Evolutionary conservation across 2,888 invertebrate genomes (phyloP).

Genomic region (Drosophila rellima): DNA sequence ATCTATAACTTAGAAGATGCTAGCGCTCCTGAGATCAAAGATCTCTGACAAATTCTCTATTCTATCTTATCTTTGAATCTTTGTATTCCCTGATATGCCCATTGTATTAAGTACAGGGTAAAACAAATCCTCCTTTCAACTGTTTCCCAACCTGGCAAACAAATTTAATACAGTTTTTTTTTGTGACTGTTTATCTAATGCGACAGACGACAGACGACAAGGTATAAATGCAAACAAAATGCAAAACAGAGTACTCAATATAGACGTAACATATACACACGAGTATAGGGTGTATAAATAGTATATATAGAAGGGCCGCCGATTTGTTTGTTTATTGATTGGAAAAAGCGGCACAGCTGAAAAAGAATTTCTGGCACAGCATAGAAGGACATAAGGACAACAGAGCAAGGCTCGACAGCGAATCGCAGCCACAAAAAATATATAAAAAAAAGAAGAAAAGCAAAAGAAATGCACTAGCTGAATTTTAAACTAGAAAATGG

Average conservation of each 20-base stretch:
- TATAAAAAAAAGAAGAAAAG: not conserved
- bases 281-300: slow-evolving; percentile 7
- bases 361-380: slow-evolving; percentile 36
- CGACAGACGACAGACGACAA: slow-evolving; percentile 44
- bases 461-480: slow-evolving; percentile 32
- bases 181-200: slow-evolving; percentile 59
- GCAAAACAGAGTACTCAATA: slow-evolving; percentile 29
- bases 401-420: slow-evolving; percentile 15
- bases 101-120: slow-evolving; percentile 7
- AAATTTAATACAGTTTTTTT: slow-evolving; percentile 45
- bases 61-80: no score
- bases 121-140: slow-evolving; percentile 28
- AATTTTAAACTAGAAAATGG: slow-evolving; percentile 47
- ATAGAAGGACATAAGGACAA: slow-evolving; percentile 35
- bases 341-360: slow-evolving; percentile 41
- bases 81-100: not conserved
- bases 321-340: slow-evolving; percentile 72
- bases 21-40: not conserved
- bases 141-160: slow-evolving; percentile 44
- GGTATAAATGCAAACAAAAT: slow-evolving; percentile 64
- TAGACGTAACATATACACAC: slow-evolving; percentile 10
- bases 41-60: not conserved
- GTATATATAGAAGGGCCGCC: slow-evolving; percentile 42
- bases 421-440: slow-evolving; percentile 13
- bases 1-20: no score